phyloP scores from a whole-genome alignment of 2,113 vertebrate species.

The Campylomormyrus numenius region DNA sequence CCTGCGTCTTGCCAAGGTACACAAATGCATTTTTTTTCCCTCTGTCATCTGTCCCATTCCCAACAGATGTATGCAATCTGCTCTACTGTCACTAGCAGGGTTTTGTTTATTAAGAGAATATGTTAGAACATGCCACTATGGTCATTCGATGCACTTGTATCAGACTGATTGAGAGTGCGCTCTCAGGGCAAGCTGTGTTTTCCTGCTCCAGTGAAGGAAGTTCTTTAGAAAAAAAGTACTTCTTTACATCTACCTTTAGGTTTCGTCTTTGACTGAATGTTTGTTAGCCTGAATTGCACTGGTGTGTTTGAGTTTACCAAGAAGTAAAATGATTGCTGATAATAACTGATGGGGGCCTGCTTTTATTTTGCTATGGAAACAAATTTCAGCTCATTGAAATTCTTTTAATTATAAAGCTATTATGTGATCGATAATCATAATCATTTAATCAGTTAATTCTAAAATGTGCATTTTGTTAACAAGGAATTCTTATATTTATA shows the following conservation, averaged over 20 bases:
- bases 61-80: constrained; percentile 83
- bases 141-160: constrained; percentile 56
- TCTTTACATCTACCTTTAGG: neutral
- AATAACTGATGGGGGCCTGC: neutral
- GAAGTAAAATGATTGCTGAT: neutral
- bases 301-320: neutral
- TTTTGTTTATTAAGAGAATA: constrained; percentile 72
- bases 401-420: neutral
- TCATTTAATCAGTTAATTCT: neutral
- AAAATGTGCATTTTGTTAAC: neutral
- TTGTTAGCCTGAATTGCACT: neutral
- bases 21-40: constrained; percentile 78
- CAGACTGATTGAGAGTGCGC: constrained; percentile 49
- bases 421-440: neutral
- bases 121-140: constrained; percentile 70
- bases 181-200: neutral
- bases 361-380: neutral
- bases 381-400: neutral
- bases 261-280: neutral
- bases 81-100: constrained; percentile 73
- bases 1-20: constrained; percentile 76
- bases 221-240: neutral
- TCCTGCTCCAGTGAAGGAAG: constrained; percentile 1
- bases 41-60: constrained; percentile 88
- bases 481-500: neutral